Percentiles rank a stretch among this genome's conserved stretches.
These are phyloP conservation scores for Anser cygnoides DNA, from an alignment of 2,113 vertebrate species.

Conservation along the genomic window DNA sequence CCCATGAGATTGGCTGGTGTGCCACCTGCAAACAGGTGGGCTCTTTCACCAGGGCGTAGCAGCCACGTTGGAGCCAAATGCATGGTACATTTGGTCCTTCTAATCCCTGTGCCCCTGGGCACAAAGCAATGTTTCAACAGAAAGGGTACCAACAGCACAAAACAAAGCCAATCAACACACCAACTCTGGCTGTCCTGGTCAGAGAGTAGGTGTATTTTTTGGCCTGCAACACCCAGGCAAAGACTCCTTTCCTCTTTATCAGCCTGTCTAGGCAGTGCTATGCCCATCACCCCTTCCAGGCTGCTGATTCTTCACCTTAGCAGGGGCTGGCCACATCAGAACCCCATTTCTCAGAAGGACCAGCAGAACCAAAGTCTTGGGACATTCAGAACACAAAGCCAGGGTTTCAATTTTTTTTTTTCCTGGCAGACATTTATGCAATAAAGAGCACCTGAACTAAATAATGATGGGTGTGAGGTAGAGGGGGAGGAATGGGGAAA, in stretches of 20 bases:
- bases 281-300: neutral
- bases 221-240: neutral
- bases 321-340: neutral
- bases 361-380: neutral
- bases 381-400: neutral
- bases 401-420: neutral
- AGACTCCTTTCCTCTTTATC: neutral
- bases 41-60: neutral
- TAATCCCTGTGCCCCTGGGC: neutral
- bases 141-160: neutral
- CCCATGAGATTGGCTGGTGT: neutral
- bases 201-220: neutral
- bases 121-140: neutral
- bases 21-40: neutral
- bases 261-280: neutral
- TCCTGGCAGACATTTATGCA: neutral
- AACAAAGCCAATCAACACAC: neutral
- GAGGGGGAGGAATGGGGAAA: neutral
- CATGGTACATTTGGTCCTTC: neutral
- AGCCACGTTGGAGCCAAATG: neutral
- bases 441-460: slow-evolving; percentile 41
- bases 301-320: neutral
- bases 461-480: neutral
- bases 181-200: neutral
- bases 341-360: neutral